Conservation (phyloP, 2,888 invertebrate genomes). For the Stenodema calcarata region DNA sequence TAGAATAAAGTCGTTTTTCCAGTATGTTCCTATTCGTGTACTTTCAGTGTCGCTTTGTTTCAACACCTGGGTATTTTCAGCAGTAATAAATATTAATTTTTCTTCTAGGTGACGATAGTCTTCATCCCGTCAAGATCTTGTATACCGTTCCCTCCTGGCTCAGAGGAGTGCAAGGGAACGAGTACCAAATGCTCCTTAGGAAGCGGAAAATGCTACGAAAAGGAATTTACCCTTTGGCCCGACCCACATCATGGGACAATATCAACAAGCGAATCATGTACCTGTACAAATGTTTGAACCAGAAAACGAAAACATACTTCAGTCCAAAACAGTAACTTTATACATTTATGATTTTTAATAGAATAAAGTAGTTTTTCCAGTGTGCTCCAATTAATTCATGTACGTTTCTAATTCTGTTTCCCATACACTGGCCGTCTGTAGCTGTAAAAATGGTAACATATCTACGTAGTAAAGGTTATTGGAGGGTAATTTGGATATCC, state of each 20-base stretch:
- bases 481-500: too few relatives aligned
- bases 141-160: slow-evolving; percentile 90
- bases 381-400: background rate
- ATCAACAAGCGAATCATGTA: slow-evolving; percentile 76
- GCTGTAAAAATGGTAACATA: too few relatives aligned
- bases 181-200: slow-evolving; percentile 78
- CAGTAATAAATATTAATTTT: too few relatives aligned
- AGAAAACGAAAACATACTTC: slow-evolving; percentile 74
- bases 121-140: slow-evolving; percentile 83
- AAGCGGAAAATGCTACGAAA: slow-evolving; percentile 72
- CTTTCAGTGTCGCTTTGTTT: too few relatives aligned
- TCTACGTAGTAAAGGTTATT: too few relatives aligned
- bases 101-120: slow-evolving; percentile 14
- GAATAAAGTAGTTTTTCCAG: background rate
- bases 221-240: slow-evolving; percentile 67
- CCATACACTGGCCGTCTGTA: too few relatives aligned
- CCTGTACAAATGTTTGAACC: slow-evolving; percentile 79
- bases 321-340: slow-evolving; percentile 10
- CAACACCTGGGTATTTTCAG: too few relatives aligned
- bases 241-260: slow-evolving; percentile 81
- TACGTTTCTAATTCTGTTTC: too few relatives aligned
- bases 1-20: too few relatives aligned
- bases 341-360: slow-evolving; percentile 58
- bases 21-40: too few relatives aligned
- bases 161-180: slow-evolving; percentile 84